Evolutionary conservation across 2,888 invertebrate species (phyloP).

Genomic region (Phortica okadai): DNA sequence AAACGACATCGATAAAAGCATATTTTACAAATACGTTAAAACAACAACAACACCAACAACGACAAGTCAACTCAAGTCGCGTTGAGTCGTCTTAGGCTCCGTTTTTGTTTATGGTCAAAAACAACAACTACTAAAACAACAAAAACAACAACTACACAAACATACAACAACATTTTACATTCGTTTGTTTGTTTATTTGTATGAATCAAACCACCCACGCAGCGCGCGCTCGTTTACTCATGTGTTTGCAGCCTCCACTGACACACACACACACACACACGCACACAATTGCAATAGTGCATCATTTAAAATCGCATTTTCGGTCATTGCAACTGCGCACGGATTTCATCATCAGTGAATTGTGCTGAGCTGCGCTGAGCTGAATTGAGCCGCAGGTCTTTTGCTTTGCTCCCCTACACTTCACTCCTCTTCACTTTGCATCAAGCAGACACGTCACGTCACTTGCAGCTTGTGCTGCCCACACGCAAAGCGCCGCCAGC

Average conservation of each 20-base stretch:
- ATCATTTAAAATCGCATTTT: conserved; percentile 33
- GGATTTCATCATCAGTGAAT: conserved; percentile 17
- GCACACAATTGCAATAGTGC: conserved; percentile 3
- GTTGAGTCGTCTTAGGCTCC: background rate
- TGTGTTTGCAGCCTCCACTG: background rate
- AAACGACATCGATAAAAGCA: conserved; percentile 24
- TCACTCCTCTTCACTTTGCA: background rate
- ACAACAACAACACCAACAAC: conserved; percentile 3
- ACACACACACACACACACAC: background rate
- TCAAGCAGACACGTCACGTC: background rate
- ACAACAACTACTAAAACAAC: background rate
- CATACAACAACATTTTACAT: background rate
- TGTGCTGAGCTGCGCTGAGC: background rate
- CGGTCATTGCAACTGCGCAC: conserved; percentile 23
- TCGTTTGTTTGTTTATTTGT: background rate
- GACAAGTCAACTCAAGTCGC: background rate
- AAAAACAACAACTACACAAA: background rate
- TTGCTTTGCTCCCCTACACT: background rate
- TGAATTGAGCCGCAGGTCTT: background rate
- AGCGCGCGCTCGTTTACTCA: background rate
- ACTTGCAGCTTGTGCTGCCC: background rate
- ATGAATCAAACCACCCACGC: background rate
- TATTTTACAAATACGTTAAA: conserved; percentile 20
- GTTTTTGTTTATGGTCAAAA: conserved; percentile 35
- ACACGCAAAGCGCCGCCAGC: conserved; percentile 32